Base-by-base conservation (phyloP, 2,113 vertebrate genomes). In the Gallinago undulata region DNA sequence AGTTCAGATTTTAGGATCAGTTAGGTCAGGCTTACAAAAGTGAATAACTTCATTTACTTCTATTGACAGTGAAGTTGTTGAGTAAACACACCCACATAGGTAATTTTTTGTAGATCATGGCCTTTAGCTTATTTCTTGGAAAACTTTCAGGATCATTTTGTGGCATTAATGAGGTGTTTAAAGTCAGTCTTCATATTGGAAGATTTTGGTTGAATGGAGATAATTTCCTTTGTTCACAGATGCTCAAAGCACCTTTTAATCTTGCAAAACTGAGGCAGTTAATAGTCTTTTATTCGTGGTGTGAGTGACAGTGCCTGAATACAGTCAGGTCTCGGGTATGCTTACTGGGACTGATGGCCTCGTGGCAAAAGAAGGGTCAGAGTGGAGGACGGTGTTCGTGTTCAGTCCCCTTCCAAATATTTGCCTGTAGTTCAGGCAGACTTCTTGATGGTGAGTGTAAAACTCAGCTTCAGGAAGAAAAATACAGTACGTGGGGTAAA, bases 321-420 rank as follows among this genome's bases (percentile, higher is more conserved):
- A 24, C 41, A 31, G 24, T 60, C 35, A 56, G 31, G 17, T 78
- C 47, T 82, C 7, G 4, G 19, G 18, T 76, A 10, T 41, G 13
- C 21, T 79, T 69, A 45, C 24, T 21, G 39, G 67, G n/a, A 50
- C 35, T 53, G 45, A 56, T 55, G 48, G 28, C 21, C 55, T 37
- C 2, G 1, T 53, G 63, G 75, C 73, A 83, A 63, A 82, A 73
- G 45, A 83, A 55, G 11, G 37, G 9, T 76, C 0, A 0, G 37
- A 79, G 28, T 28, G 47, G 37, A 73, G 21, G n/a, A 31, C 0
- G 2, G 10, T 57, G 37, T 55, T 90, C 1, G 0, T 28, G 33
- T 93, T 82, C 43, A 24, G 23, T 68, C 59, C 22, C 3, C 1
- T 72, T 73, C 35, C 9, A 11, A 19, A 37, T 74, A 50, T 73